Evolutionary conservation across 2,797 vertebrate species (phyloP).

Genomic region (Eutrigla gurnardus): DNA sequence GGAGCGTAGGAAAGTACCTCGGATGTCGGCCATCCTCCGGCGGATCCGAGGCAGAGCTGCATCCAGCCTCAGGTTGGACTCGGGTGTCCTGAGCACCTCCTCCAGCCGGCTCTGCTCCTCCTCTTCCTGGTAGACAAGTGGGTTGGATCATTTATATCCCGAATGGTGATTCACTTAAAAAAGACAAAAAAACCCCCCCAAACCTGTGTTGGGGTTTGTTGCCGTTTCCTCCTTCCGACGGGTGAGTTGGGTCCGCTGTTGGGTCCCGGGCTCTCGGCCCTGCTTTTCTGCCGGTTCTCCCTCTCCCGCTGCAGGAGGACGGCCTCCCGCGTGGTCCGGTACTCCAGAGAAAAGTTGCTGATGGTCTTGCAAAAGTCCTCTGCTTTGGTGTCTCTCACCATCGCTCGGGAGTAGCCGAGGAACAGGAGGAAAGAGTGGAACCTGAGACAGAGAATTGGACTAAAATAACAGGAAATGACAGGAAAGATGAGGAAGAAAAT

Average conservation of each 20-base stretch:
- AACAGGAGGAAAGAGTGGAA: conserved; percentile 87
- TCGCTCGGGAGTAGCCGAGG: conserved; percentile 82
- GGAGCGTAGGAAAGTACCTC: conserved; percentile 46
- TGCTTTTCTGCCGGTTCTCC: conserved; percentile 52
- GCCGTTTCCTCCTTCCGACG: conserved; percentile 49
- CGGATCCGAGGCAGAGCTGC: conserved; percentile 74
- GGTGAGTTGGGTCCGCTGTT: conserved; percentile 44
- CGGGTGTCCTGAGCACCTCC: conserved; percentile 79
- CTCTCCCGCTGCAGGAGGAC: conserved; percentile 78
- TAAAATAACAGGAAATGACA: too few species aligned
- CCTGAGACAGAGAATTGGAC: conserved; percentile 51
- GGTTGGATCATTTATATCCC: not conserved
- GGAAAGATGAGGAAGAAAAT: not conserved
- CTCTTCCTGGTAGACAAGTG: conserved; percentile 52
- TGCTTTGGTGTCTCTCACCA: conserved; percentile 76
- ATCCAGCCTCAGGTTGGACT: conserved; percentile 63
- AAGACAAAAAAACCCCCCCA: not conserved
- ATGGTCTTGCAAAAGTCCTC: conserved; percentile 84
- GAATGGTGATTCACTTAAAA: not conserved
- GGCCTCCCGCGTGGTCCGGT: conserved; percentile 65
- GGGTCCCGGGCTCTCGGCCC: conserved; percentile 10
- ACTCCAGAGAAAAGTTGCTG: conserved; percentile 87
- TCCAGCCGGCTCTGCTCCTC: conserved; percentile 79
- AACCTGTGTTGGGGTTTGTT: conserved; percentile 60
- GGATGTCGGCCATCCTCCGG: conserved; percentile 64